phyloP scores from a whole-genome alignment of 1,140 invertebrate genomes.

The Ceratina calcarata region DNA sequence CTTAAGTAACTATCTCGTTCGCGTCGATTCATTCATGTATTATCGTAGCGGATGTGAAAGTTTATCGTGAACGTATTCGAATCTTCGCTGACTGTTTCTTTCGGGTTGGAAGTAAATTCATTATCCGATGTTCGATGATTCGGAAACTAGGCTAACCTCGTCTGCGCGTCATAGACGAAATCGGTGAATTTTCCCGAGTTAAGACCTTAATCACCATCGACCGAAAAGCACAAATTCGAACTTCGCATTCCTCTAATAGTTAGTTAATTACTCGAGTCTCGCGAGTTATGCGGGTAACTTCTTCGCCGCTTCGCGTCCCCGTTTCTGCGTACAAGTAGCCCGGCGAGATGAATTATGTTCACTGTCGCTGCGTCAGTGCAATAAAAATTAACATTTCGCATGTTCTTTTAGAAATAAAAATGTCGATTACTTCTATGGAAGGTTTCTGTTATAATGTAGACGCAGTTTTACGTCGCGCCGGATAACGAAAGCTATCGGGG shows the following conservation, averaged over 20 bases:
- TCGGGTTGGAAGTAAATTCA: conserved; percentile 39
- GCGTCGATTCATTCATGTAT: neutral
- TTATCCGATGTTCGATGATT: conserved; percentile 55
- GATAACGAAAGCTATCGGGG: neutral
- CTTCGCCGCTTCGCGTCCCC: no score
- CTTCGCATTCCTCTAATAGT: conserved; percentile 18
- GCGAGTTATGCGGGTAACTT: no score
- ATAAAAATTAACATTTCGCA: no score
- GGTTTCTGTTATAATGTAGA: no score
- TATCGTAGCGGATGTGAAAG: neutral
- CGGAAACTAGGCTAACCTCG: conserved; percentile 48
- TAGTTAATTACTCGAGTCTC: neutral
- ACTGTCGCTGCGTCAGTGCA: no score
- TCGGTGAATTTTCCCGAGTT: conserved; percentile 53
- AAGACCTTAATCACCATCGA: conserved; percentile 45
- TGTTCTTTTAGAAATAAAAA: no score
- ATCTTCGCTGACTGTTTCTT: neutral
- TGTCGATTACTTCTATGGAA: no score
- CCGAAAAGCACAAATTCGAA: conserved; percentile 37
- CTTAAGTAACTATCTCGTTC: neutral
- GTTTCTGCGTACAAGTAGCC: no score
- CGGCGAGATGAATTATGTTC: no score
- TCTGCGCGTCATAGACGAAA: conserved; percentile 40
- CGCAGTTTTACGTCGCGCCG: no score
- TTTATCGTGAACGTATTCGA: neutral